phyloP scores from a whole-genome alignment of 2,113 vertebrate genomes.

The Pongo abelii region DNA sequence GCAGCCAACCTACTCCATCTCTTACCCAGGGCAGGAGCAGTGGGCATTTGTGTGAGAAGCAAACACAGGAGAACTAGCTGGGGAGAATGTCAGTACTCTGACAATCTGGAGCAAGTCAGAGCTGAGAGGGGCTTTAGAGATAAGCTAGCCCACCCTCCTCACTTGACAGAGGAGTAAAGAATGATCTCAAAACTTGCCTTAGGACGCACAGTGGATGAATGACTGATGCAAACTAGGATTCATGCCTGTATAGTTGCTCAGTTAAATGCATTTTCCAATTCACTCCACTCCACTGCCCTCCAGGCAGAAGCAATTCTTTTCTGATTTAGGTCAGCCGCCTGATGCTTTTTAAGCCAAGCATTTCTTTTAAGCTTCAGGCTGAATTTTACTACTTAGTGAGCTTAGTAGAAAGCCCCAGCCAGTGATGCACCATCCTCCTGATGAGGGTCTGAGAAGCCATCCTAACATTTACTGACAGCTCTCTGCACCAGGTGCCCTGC shows the following conservation, averaged over 20 bases:
- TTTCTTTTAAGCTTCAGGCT: conserved; percentile 21
- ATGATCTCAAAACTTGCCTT: neutral
- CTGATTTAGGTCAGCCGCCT: neutral
- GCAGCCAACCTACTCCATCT: neutral
- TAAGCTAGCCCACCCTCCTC: neutral
- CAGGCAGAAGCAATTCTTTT: neutral
- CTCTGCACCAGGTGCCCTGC: neutral
- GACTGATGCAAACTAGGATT: neutral
- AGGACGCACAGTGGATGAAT: neutral
- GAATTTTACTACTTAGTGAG: neutral
- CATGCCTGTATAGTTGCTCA: neutral
- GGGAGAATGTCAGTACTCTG: neutral
- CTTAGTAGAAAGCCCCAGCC: neutral
- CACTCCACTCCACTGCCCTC: no score
- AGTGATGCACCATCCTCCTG: neutral
- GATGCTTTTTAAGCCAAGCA: neutral
- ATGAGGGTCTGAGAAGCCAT: neutral
- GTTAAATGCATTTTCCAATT: neutral
- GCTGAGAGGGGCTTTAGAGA: neutral
- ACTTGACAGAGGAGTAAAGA: neutral
- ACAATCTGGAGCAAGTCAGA: neutral
- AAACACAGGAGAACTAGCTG: neutral
- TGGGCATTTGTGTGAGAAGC: neutral
- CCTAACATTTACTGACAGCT: neutral
- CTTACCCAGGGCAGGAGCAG: neutral